Conservation (phyloP, 2,888 invertebrate genomes). For the Cephus rjabovi region DNA sequence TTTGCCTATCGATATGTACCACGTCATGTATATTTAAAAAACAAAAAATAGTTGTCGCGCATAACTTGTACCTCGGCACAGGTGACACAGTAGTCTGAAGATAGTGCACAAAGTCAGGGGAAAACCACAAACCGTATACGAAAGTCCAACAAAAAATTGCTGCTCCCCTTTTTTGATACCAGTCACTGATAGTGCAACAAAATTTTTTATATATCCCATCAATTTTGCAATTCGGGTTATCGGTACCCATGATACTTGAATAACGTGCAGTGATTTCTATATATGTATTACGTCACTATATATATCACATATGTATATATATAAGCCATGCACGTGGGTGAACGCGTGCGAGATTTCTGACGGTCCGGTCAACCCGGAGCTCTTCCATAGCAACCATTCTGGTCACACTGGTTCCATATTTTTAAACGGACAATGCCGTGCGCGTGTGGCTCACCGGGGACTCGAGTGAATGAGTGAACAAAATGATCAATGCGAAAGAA, state of each 20-base stretch:
- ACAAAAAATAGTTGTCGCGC: slow-evolving; percentile 6
- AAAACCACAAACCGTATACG: too few relatives aligned
- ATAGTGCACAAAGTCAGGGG: not conserved
- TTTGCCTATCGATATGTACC: slow-evolving; percentile 25
- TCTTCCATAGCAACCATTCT: slow-evolving; percentile 68
- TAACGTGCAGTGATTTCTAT: too few relatives aligned
- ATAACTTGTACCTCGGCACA: slow-evolving; percentile 3
- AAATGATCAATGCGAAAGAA: slow-evolving; percentile 1
- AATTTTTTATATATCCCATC: too few relatives aligned
- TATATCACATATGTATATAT: too few relatives aligned
- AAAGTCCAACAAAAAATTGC: too few relatives aligned
- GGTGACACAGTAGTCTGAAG: slow-evolving; percentile 14
- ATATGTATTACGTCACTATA: too few relatives aligned
- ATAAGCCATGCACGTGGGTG: too few relatives aligned
- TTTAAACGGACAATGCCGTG: slow-evolving; percentile 61
- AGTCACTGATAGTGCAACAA: too few relatives aligned
- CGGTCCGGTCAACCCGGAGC: slow-evolving; percentile 60
- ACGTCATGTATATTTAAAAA: slow-evolving; percentile 23
- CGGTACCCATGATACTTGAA: too few relatives aligned
- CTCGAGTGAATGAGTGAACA: slow-evolving; percentile 6
- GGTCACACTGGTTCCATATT: slow-evolving; percentile 67
- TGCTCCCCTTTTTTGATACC: too few relatives aligned
- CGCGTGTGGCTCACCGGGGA: slow-evolving; percentile 62
- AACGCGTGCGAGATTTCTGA: slow-evolving; percentile 30
- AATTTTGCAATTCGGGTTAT: too few relatives aligned